Conservation (phyloP, 2,888 invertebrate genomes). For the Drosophila parthenogenetica region DNA sequence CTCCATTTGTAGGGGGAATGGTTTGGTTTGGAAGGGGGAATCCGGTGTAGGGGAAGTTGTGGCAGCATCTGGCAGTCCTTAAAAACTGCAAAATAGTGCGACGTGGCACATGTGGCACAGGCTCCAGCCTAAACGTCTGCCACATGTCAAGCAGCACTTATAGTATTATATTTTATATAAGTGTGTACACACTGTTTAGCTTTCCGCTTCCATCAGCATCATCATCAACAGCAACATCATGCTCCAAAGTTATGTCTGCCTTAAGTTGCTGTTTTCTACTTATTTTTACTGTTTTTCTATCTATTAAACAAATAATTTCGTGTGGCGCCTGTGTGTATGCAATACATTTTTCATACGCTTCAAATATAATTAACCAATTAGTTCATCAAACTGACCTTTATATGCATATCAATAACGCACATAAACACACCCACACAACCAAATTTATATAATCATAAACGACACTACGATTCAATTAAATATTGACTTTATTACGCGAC, state of each 20-base stretch:
- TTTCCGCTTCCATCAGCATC: slow-evolving; percentile 33
- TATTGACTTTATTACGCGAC: slow-evolving; percentile 68
- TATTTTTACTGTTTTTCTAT: slow-evolving; percentile 30
- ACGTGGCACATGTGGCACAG: slow-evolving; percentile 63
- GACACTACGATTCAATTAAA: slow-evolving; percentile 70
- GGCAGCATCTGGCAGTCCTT: slow-evolving; percentile 61
- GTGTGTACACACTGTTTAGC: slow-evolving; percentile 29
- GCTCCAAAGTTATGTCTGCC: slow-evolving; percentile 29
- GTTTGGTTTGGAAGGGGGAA: background rate
- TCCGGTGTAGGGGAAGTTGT: background rate
- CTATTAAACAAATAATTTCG: slow-evolving; percentile 40
- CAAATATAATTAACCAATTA: slow-evolving; percentile 74
- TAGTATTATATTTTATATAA: slow-evolving; percentile 24
- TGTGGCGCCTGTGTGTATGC: slow-evolving; percentile 31
- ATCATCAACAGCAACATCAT: slow-evolving; percentile 28
- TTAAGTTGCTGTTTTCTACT: slow-evolving; percentile 30
- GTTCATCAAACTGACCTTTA: slow-evolving; percentile 77
- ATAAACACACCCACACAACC: background rate
- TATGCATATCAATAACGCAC: slow-evolving; percentile 36
- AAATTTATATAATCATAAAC: slow-evolving; percentile 42
- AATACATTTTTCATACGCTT: slow-evolving; percentile 37
- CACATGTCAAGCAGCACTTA: slow-evolving; percentile 31
- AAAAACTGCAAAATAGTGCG: slow-evolving; percentile 77
- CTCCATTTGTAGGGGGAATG: background rate
- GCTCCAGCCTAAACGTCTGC: slow-evolving; percentile 43